Base-by-base conservation (phyloP, 2,888 invertebrate species). In the Harpagoxenus sublaevis region DNA sequence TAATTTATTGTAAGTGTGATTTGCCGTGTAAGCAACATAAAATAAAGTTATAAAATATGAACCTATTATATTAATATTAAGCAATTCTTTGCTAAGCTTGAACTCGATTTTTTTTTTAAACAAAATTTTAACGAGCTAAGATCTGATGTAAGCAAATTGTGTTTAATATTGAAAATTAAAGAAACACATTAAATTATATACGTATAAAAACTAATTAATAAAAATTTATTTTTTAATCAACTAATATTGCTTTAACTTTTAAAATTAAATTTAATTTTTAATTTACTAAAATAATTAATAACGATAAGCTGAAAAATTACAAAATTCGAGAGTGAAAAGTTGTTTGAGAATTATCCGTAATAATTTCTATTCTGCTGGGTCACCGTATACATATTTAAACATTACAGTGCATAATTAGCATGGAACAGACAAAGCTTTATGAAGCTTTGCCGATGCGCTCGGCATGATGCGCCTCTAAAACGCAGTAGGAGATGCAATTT, bases 401-500 rank as follows among this genome's bases (percentile, higher is more conserved):
- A 55, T 66, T 66, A 31, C n/a, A 35, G 45, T 35, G 31, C 8
- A 55, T 78, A 68, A 68, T 45, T 35, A 48, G 23, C 45, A 8
- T n/a, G 10, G n/a, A 55, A 78, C 55, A 68, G 45, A 78, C 68
- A 57, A 31, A 51, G 48, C 18, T 60, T n/a, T 48, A 71, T 60
- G 60, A 79, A 71, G 60, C 48, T 39, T 70, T 48, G 45, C 57
- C 45, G 70, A 70, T 79, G 83, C 35, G 55, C 31, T 28, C 15
- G 60, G 66, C 63, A 15, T 63, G 82, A 79, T 85, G 84, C 75
- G 55, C 77, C 83, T 68, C 71, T 66, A 79, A 78, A 45, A 31
- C 70, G 71, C 39, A 81, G 75, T 70, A 63, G 78, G 83, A 86
- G 83, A 88, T 68, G 91, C 88, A 91, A 92, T 93, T 93, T 91